These are phyloP conservation scores for Erpetoichthys calabaricus DNA, from an alignment of 2,797 vertebrate species.

Conservation along the genomic window DNA sequence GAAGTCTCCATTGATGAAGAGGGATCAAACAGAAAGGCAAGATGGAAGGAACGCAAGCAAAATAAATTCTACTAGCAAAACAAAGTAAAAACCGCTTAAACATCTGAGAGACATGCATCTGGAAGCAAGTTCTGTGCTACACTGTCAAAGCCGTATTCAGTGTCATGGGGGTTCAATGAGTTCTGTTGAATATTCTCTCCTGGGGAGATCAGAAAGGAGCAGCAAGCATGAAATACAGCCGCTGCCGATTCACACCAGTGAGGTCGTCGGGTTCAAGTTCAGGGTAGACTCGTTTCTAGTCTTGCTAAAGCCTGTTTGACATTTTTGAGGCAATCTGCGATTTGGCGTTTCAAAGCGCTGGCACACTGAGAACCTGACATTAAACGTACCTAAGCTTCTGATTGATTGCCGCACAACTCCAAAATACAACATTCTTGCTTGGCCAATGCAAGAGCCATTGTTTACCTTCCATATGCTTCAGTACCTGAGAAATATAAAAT, in stretches of 20 bases:
- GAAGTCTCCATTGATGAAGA: no score
- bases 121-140: neutral
- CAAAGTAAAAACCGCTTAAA: no score
- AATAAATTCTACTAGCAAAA: no score
- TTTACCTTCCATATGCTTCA: conserved; percentile 32
- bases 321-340: conserved; percentile 12
- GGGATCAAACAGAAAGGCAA: neutral
- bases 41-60: neutral
- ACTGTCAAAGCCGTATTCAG: neutral
- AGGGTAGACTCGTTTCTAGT: conserved; percentile 19
- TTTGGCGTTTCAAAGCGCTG: conserved; percentile 18
- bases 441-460: conserved; percentile 14
- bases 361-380: conserved; percentile 21
- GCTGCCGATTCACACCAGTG: neutral
- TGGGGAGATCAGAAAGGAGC: conserved; percentile 2
- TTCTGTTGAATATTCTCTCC: neutral
- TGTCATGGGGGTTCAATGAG: neutral
- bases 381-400: conserved; percentile 14
- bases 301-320: conserved; percentile 19
- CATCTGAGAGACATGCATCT: neutral
- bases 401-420: conserved; percentile 22
- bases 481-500: neutral
- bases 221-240: neutral
- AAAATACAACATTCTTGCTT: conserved; percentile 18
- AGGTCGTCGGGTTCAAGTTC: conserved; percentile 15